Conservation (phyloP, 2,797 vertebrate species). For the Oryzias sinensis region DNA sequence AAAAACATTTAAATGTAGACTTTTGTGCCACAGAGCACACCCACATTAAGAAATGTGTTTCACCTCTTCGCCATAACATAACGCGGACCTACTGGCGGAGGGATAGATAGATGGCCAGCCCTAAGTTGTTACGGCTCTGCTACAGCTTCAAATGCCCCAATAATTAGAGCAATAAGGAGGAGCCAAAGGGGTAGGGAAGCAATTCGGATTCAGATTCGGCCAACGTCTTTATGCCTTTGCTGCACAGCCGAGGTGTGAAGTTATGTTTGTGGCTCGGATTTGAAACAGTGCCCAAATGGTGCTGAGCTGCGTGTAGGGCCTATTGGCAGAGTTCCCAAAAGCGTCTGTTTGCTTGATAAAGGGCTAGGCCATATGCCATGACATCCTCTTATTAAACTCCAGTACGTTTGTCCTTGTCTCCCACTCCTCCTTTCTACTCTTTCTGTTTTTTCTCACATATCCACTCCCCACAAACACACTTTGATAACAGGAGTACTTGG, state of each 20-base stretch:
- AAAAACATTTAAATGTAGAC: too few relatives aligned
- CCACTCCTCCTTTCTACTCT: conserved; percentile 36
- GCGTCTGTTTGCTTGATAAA: conserved; percentile 63
- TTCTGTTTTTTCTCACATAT: conserved; percentile 23
- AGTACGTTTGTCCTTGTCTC: conserved; percentile 64
- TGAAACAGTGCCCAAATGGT: conserved; percentile 46
- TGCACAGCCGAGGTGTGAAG: conserved; percentile 19
- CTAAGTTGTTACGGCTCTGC: too few relatives aligned
- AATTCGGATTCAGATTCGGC: too few relatives aligned
- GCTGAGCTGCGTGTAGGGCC: conserved; percentile 52
- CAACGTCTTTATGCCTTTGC: conserved; percentile 1
- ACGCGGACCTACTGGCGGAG: too few relatives aligned
- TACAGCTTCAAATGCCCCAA: too few relatives aligned
- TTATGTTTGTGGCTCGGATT: conserved; percentile 41
- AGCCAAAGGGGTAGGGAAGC: too few relatives aligned
- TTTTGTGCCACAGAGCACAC: too few relatives aligned
- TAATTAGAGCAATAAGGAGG: too few relatives aligned
- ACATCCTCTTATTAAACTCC: conserved; percentile 77
- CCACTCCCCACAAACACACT: conserved; percentile 22
- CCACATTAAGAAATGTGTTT: too few relatives aligned
- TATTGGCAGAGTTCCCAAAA: conserved; percentile 63
- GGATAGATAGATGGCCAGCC: too few relatives aligned
- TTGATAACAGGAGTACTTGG: conserved; percentile 23
- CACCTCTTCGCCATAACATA: too few relatives aligned
- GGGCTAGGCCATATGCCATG: conserved; percentile 64